Base-by-base conservation (phyloP, 92 coral and sea anemone genomes). In the Epizoanthus scotinus region DNA sequence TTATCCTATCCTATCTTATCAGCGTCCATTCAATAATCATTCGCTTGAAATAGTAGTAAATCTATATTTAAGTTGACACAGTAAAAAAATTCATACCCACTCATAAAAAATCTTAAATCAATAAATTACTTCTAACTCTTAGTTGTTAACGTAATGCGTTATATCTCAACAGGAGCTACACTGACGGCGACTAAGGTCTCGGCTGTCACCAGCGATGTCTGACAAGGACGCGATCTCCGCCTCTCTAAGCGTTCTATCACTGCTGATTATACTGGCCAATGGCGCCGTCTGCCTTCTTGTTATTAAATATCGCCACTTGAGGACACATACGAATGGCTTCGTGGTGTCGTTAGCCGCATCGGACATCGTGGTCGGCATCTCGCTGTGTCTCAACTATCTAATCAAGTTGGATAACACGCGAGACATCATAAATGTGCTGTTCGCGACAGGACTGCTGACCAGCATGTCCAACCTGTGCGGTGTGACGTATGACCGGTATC, bases 401-500 rank as follows among this genome's bases (percentile, higher is more conserved):
- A 36, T 54, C 22, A 63, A 62, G 65, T 38, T 60, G 0, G 50
- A 58, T 58, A 15, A 59, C 13, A 64, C 71, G 6, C 60, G 44
- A 27, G 53, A 79, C 77, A 53, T 79, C 42, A 71, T 64, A 13
- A 85, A 85, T 38, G 69, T 85, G 7, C 72, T 79, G 67, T 65
- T 85, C 29, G 89, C 83, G 3, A 85, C 89, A 0, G 83, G 83
- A 9, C 85, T 85, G 6, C 70, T 85, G 24, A 69, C 89, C 6
- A 79, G 85, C 6, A 69, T 85, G 58, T 80, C 72, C n/a, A 85
- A 85, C 68, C 70, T 85, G 14, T 85, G 89, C 25, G 82, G 89
- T 13, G 85, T 85, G 18, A 85, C 89, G 0, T 85, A 85, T 67
- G 89, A 85, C 60, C 89, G 89, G 2, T 85, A 85, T 38, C 85